A percentile compares a stretch with the other conserved stretches of the same genome.
Conservation (phyloP, 2,113 vertebrate species). For the Suricata suricatta region DNA sequence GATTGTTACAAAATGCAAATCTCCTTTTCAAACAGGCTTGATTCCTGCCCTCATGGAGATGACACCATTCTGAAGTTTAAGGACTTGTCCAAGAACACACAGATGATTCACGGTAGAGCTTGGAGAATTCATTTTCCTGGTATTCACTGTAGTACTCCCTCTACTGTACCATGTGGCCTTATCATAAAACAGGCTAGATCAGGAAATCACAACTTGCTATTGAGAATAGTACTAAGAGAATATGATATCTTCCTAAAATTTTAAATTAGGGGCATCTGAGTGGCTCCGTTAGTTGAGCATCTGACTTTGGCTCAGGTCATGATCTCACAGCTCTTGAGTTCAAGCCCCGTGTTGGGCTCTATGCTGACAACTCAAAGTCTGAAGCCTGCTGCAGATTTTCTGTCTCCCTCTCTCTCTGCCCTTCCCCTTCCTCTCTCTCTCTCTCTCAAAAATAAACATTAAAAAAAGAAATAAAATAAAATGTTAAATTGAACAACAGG, state of each 20-base stretch:
- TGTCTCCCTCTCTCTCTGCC: no score
- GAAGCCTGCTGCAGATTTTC: no score
- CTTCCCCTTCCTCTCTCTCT: no score
- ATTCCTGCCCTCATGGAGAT: not conserved
- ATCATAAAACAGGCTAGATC: not conserved
- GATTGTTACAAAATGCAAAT: not conserved
- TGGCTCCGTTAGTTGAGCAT: no score
- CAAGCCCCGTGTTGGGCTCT: no score
- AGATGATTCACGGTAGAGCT: not conserved
- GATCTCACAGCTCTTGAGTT: no score
- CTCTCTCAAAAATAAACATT: no score
- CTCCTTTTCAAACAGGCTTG: not conserved
- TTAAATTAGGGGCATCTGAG: not conserved
- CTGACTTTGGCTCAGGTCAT: no score
- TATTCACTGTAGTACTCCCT: not conserved
- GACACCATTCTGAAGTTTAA: not conserved
- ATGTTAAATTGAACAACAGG: not conserved
- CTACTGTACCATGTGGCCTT: not conserved
- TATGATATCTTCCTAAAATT: slow-evolving; percentile 1
- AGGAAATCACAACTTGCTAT: not conserved
- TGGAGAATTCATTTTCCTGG: not conserved
- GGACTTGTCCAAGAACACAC: not conserved
- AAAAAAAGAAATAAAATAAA: not conserved
- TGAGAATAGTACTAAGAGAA: slow-evolving; percentile 8
- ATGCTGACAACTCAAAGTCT: no score